These are phyloP conservation scores for Thera britannica DNA, from an alignment of 2,888 invertebrate genomes.

Conservation along the genomic window DNA sequence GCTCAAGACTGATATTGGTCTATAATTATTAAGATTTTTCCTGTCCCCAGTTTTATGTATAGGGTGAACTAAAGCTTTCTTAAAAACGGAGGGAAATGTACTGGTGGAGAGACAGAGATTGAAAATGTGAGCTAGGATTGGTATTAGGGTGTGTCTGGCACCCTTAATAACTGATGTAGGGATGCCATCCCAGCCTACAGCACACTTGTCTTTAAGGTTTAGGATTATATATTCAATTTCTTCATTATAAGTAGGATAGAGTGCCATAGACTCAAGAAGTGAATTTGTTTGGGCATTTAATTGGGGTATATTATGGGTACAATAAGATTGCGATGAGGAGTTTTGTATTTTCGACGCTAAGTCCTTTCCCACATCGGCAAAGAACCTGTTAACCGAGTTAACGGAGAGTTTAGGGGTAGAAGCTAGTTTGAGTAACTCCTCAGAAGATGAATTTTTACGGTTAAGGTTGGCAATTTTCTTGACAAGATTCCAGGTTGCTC, in stretches of 20 bases:
- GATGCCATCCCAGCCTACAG: not conserved
- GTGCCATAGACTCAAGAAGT: not conserved
- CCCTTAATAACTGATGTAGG: not conserved
- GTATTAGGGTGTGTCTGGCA: not conserved
- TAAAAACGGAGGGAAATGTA: not conserved
- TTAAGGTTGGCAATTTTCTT: not conserved
- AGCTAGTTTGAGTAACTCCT: not conserved
- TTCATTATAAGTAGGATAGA: not conserved
- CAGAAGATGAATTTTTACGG: not conserved
- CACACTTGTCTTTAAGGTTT: not conserved
- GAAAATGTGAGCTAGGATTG: not conserved
- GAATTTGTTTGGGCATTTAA: not conserved
- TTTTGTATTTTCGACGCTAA: conserved; percentile 2
- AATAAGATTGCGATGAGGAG: not conserved
- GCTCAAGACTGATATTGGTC: not conserved
- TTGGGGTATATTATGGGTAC: not conserved
- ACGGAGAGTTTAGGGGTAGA: not conserved
- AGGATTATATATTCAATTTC: not conserved
- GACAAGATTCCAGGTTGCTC: not conserved
- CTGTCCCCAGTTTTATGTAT: not conserved
- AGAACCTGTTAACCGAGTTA: not conserved
- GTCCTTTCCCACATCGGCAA: not conserved
- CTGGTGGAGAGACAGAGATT: not conserved
- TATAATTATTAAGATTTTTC: not conserved
- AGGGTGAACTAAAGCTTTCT: not conserved